Evolutionary conservation across 2,888 invertebrate species (phyloP).

Genomic region (Rhagonycha lutea): DNA sequence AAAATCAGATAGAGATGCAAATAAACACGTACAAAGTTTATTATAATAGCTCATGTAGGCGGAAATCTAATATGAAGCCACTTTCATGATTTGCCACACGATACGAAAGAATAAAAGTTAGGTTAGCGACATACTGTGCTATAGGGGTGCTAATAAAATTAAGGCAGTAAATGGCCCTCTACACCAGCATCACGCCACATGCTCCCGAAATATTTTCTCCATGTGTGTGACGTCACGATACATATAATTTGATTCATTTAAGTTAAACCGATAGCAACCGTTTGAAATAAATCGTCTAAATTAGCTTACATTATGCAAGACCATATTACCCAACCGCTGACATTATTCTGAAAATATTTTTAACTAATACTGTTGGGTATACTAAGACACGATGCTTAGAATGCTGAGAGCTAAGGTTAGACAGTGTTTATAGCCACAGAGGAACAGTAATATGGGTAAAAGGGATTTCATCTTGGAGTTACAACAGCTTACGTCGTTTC

Average conservation of each 20-base stretch:
- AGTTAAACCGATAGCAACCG: slow-evolving; percentile 8
- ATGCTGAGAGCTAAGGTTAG: slow-evolving; percentile 22
- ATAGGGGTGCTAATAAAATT: slow-evolving; percentile 54
- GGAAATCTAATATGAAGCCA: slow-evolving; percentile 29
- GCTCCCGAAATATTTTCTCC: slow-evolving; percentile 38
- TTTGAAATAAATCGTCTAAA: slow-evolving; percentile 24
- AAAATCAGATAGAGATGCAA: not conserved
- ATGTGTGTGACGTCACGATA: slow-evolving; percentile 33
- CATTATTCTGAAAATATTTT: not conserved
- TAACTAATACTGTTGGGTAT: not conserved
- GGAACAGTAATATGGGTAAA: slow-evolving; percentile 33
- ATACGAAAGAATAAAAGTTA: slow-evolving; percentile 29
- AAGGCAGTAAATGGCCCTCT: slow-evolving; percentile 53
- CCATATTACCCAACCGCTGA: not conserved
- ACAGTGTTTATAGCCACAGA: slow-evolving; percentile 34
- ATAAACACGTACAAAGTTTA: not conserved
- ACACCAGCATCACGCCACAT: slow-evolving; percentile 52
- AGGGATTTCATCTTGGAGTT: slow-evolving; percentile 31
- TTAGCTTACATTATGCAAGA: slow-evolving; percentile 13
- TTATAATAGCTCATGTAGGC: slow-evolving; percentile 22
- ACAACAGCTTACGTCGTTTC: slow-evolving; percentile 14
- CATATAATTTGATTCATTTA: slow-evolving; percentile 24
- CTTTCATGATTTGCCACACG: slow-evolving; percentile 30
- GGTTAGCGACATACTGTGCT: slow-evolving; percentile 31
- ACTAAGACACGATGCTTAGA: slow-evolving; percentile 2